These are phyloP conservation scores for Sarcophaga rosellei DNA, from an alignment of 2,888 invertebrate species.

Conservation along the genomic window DNA sequence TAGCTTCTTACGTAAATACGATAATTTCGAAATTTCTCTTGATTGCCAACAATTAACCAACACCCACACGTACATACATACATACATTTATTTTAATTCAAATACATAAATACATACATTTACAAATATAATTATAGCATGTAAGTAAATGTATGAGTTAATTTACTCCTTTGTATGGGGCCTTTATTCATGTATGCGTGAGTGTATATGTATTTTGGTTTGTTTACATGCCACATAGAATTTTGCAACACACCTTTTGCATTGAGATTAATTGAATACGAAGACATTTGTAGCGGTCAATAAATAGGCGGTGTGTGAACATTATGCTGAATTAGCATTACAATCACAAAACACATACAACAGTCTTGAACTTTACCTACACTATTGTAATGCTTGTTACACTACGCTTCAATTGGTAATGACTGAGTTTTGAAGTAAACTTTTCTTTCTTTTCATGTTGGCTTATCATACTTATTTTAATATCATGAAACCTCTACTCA, in stretches of 20 bases:
- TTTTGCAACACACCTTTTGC: not conserved
- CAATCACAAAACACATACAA: not conserved
- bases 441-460: no score
- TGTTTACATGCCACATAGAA: constrained; percentile 14
- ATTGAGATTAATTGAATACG: constrained; percentile 20
- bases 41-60: constrained; percentile 46
- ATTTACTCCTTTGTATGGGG: not conserved
- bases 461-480: no score
- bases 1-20: constrained; percentile 12
- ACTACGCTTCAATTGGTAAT: not conserved
- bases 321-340: not conserved
- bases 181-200: no score
- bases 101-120: not conserved
- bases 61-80: not conserved
- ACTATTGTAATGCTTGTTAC: not conserved
- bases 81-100: not conserved
- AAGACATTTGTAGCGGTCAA: constrained; percentile 33
- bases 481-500: no score
- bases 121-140: no score
- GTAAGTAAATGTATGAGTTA: not conserved
- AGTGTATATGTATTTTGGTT: not conserved
- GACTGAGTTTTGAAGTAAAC: no score
- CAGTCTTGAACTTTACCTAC: not conserved
- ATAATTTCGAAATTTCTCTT: constrained; percentile 37
- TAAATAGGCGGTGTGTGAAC: constrained; percentile 24